Evolutionary conservation across 2,888 invertebrate genomes (phyloP).

Genomic region (Erebia palarica): DNA sequence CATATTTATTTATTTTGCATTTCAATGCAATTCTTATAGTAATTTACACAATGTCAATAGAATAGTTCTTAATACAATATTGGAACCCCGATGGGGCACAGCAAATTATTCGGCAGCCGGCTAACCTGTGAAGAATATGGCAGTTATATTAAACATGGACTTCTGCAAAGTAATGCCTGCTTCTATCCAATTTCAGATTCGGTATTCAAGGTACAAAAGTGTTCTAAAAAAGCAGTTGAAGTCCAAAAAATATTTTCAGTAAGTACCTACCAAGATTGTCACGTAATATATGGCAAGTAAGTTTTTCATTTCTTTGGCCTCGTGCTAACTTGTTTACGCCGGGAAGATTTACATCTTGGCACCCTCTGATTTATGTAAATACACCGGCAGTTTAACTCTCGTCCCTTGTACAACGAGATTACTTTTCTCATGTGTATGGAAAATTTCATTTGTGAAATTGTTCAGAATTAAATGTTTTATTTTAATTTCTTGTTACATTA

Average conservation of each 20-base stretch:
- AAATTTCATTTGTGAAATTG: conserved; percentile 6
- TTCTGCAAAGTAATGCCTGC: no score
- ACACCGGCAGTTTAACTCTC: conserved; percentile 33
- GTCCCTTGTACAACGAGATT: conserved; percentile 18
- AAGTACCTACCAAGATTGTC: neutral
- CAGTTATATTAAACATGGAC: no score
- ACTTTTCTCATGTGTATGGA: conserved; percentile 1
- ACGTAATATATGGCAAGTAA: conserved; percentile 12
- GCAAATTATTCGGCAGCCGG: no score
- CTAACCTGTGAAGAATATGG: no score
- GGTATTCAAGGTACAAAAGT: no score
- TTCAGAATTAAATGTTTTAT: neutral
- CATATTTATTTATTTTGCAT: no score
- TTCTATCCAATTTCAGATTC: no score
- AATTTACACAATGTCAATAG: no score
- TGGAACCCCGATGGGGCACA: no score
- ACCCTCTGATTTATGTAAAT: conserved; percentile 45
- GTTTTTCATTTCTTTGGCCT: conserved; percentile 24
- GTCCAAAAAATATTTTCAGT: neutral
- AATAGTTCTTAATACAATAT: no score
- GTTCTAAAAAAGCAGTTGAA: neutral
- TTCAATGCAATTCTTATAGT: no score
- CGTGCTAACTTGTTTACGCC: conserved; percentile 42
- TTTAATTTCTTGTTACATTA: neutral
- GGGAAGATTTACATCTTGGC: conserved; percentile 38